A percentile compares a stretch with the other conserved stretches of the same genome.
These are phyloP conservation scores for Thunnus maccoyii DNA, from an alignment of 2,113 vertebrate species.

Conservation along the genomic window DNA sequence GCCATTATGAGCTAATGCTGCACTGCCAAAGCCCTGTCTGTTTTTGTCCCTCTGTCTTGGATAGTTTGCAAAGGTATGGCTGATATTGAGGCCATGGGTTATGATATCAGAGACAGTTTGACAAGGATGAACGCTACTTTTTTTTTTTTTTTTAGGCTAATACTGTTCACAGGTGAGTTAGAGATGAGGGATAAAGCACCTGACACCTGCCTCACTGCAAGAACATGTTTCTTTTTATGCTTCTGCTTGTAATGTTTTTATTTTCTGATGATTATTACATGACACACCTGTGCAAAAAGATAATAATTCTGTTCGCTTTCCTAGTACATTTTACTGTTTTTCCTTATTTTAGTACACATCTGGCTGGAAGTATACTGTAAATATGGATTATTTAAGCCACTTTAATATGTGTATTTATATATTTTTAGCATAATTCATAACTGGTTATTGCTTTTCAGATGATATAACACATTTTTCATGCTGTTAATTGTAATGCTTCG, in stretches of 20 bases:
- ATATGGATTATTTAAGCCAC: background rate
- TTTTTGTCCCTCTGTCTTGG: slow-evolving; percentile 84
- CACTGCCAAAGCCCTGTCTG: slow-evolving; percentile 85
- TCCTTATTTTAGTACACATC: background rate
- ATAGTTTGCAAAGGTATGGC: slow-evolving; percentile 85
- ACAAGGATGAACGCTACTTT: slow-evolving; percentile 53
- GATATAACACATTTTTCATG: background rate
- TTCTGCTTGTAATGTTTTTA: slow-evolving; percentile 1
- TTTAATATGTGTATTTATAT: no score
- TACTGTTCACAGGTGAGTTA: slow-evolving; percentile 72
- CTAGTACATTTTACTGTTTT: background rate
- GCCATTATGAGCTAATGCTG: slow-evolving; percentile 89
- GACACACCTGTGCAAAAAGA: no score
- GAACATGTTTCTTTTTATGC: background rate
- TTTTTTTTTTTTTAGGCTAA: slow-evolving; percentile 55
- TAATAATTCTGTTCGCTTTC: background rate
- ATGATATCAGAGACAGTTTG: slow-evolving; percentile 76
- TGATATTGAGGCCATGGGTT: slow-evolving; percentile 84
- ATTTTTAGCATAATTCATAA: no score
- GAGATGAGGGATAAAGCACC: slow-evolving; percentile 63
- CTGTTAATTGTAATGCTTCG: background rate
- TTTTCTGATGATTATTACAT: background rate
- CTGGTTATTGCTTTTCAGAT: background rate
- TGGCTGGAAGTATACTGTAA: no score
- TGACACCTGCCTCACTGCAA: slow-evolving; percentile 27